Evolutionary conservation across 2,888 invertebrate species (phyloP).

Genomic region (Rosalia funebris): DNA sequence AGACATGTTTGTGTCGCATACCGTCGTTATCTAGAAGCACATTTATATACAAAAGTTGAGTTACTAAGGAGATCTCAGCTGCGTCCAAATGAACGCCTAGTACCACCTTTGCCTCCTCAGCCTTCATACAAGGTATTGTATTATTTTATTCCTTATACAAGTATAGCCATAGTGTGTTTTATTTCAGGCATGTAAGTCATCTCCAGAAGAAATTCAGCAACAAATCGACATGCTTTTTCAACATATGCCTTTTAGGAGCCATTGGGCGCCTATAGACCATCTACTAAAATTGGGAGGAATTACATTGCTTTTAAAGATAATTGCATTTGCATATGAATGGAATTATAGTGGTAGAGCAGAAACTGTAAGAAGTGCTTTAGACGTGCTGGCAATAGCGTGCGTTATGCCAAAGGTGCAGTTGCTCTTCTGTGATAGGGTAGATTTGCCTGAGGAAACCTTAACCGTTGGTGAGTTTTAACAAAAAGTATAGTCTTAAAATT

Average conservation of each 20-base stretch:
- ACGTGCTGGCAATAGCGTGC: conserved; percentile 90
- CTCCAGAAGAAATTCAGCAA: conserved; percentile 85
- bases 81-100: conserved; percentile 57
- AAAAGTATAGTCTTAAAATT: conserved; percentile 4
- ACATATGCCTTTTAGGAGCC: conserved; percentile 76
- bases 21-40: conserved; percentile 91
- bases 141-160: too few species aligned
- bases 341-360: conserved; percentile 88
- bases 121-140: conserved; percentile 65
- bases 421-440: conserved; percentile 78
- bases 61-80: conserved; percentile 71
- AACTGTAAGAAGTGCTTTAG: conserved; percentile 83
- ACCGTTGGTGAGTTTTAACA: conserved; percentile 72
- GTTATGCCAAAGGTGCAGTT: conserved; percentile 85
- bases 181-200: conserved; percentile 71
- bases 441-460: conserved; percentile 79
- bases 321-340: conserved; percentile 92
- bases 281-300: conserved; percentile 86
- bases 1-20: conserved; percentile 91
- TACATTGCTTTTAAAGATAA: conserved; percentile 82
- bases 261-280: conserved; percentile 92
- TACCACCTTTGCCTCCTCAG: conserved; percentile 57
- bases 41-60: conserved; percentile 83
- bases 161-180: background rate
- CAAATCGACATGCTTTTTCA: conserved; percentile 85